Conservation (phyloP, 2,113 vertebrate species). For the Rafetus swinhoei region DNA sequence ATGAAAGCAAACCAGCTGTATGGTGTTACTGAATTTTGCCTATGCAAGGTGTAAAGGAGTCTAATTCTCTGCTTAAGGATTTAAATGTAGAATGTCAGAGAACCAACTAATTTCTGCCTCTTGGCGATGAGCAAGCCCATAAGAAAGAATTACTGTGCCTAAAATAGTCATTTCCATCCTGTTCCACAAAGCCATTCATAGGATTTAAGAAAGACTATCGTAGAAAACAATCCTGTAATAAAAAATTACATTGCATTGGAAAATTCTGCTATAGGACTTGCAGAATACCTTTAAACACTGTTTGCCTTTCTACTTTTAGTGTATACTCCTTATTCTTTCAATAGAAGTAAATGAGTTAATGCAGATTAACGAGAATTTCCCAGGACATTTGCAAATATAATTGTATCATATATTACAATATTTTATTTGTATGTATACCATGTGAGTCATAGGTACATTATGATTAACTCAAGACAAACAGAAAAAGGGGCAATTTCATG, state of each 20-base stretch:
- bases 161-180: constrained; percentile 41
- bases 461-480: neutral
- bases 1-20: neutral
- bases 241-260: neutral
- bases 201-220: constrained; percentile 32
- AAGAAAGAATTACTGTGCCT: constrained; percentile 23
- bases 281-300: constrained; percentile 14
- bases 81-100: neutral
- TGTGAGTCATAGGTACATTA: constrained; percentile 22
- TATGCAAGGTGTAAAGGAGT: neutral
- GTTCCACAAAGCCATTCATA: constrained; percentile 37
- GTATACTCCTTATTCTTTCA: neutral
- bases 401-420: constrained; percentile 24
- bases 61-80: neutral
- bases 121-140: constrained; percentile 38
- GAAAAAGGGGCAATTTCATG: neutral
- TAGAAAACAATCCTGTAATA: constrained; percentile 19
- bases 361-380: constrained; percentile 35
- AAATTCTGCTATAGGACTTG: neutral
- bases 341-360: neutral
- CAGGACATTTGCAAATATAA: constrained; percentile 27
- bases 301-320: neutral
- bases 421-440: constrained; percentile 43
- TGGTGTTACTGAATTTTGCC: neutral
- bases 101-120: constrained; percentile 28